Base-by-base conservation (phyloP, 2,888 invertebrate genomes). In the Tenthredo notha region DNA sequence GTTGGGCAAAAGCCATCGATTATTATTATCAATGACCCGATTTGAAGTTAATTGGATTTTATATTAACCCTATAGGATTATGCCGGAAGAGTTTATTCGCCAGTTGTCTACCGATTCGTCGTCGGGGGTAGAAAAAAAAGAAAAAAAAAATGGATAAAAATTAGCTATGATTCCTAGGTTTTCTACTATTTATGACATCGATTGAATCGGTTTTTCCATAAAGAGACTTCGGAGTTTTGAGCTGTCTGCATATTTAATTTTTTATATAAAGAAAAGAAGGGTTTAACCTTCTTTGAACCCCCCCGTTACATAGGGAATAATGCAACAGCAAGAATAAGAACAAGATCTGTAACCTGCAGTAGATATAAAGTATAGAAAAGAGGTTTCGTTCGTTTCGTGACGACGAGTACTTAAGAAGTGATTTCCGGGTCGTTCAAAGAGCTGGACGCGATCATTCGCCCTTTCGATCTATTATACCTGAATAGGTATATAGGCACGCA, bases 351-450 rank as follows among this genome's bases (percentile, higher is more conserved):
- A 18, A 54, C 54, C 54, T n/a, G 6, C 5, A n/a, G 54, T 3
- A 54, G 15, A 21, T n/a, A 25, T 25, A 25, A 61, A 25, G 25
- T 12, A 12, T 12, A 12, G 25, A 2, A 58, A 61, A 25, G 12
- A 12, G 25, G 61, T 61, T 12, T 61, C 25, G 54, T n/a, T 25
- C 25, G 25, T 47, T 43, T 75, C 75, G 75, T 75, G 75, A 75
- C 75, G 43, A 25, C 43, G 75, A 47, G 50, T 75, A 43, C n/a
- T 75, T 75, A 75, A 75, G 75, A 75, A 25, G 21, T 50, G 75
- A 75, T 75, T 75, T 75, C 75, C 75, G 43, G 75, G 75, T 75
- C 70, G 43, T 40, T 54, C n/a, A 6, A 15, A 5, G n/a, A 37
- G 40, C 43, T 74, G 15, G 43, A 25, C 29, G 29, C 21, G 18